Evolutionary conservation across 2,888 invertebrate species (phyloP).

Genomic region (Psylliodes chrysocephalus): DNA sequence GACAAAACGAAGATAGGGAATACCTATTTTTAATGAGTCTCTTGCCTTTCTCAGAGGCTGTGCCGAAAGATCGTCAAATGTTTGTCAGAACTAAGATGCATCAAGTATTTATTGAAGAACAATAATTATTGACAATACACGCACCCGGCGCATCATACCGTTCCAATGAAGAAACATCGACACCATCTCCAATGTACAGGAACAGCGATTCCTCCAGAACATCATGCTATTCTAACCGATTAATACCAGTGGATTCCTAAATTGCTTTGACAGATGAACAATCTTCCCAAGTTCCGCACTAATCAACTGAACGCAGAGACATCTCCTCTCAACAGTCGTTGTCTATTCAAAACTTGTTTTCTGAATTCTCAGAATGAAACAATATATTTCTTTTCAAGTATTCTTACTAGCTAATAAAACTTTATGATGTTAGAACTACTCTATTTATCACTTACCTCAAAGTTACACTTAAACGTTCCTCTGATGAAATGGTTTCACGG

Average conservation of each 20-base stretch:
- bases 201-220: conserved; percentile 15
- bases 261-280: too few relatives aligned
- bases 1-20: too few relatives aligned
- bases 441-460: conserved; percentile 6
- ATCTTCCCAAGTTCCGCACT: not conserved
- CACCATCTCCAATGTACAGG: not conserved
- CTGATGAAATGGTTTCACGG: conserved; percentile 28
- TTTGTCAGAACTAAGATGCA: conserved; percentile 33
- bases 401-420: not conserved
- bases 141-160: not conserved
- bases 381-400: not conserved
- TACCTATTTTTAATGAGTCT: too few relatives aligned
- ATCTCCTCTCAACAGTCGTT: conserved; percentile 1
- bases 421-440: too few relatives aligned
- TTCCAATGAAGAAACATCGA: not conserved
- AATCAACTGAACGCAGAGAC: not conserved
- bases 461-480: conserved; percentile 11
- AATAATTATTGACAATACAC: conserved; percentile 2
- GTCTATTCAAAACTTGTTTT: conserved; percentile 7
- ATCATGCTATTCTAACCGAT: not conserved
- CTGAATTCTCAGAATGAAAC: conserved; percentile 6
- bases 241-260: not conserved
- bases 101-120: conserved; percentile 36
- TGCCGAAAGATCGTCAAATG: conserved; percentile 9
- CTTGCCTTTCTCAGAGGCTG: too few relatives aligned